Percentiles rank a stretch among this genome's conserved stretches.
phyloP scores from a whole-genome alignment of 2,113 vertebrate species.

The Ictalurus punctatus region DNA sequence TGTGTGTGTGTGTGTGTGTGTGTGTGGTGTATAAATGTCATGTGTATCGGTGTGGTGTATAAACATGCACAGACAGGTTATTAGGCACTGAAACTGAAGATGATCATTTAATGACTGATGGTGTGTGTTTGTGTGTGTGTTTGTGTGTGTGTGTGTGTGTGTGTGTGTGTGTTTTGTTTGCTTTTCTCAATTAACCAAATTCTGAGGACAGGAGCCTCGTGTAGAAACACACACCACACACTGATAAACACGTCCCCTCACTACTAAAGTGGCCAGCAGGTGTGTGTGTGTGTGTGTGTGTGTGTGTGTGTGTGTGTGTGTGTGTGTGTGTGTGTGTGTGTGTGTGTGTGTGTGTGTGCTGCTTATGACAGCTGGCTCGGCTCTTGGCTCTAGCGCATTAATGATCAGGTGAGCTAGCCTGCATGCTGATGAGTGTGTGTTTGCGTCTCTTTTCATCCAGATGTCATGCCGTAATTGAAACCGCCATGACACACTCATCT shows the following conservation, averaged over 20 bases:
- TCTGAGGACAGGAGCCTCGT: conserved; percentile 4
- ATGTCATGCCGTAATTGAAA: conserved; percentile 32
- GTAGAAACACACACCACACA: not conserved
- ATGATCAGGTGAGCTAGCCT: conserved; percentile 23
- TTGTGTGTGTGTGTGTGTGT: not conserved
- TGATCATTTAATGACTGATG: not conserved
- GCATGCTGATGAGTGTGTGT: conserved; percentile 23
- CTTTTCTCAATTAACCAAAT: conserved; percentile 24
- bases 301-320: conserved; percentile 16
- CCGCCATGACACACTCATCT: not conserved
- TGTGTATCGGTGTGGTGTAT: not conserved
- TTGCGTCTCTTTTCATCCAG: conserved; percentile 18
- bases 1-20: not conserved
- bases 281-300: conserved; percentile 27
- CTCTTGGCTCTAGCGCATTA: conserved; percentile 5
- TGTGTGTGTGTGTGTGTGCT: conserved; percentile 7
- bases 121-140: not conserved
- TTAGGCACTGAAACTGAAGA: not conserved
- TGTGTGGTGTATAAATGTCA: not conserved
- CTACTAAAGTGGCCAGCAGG: not conserved
- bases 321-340: conserved; percentile 3
- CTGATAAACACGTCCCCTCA: conserved; percentile 25
- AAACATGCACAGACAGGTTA: not conserved
- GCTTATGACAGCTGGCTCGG: conserved; percentile 14
- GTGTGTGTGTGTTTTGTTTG: not conserved